These are phyloP conservation scores for Myotis pilosus DNA, from an alignment of 2,797 vertebrate genomes.

Conservation along the genomic window DNA sequence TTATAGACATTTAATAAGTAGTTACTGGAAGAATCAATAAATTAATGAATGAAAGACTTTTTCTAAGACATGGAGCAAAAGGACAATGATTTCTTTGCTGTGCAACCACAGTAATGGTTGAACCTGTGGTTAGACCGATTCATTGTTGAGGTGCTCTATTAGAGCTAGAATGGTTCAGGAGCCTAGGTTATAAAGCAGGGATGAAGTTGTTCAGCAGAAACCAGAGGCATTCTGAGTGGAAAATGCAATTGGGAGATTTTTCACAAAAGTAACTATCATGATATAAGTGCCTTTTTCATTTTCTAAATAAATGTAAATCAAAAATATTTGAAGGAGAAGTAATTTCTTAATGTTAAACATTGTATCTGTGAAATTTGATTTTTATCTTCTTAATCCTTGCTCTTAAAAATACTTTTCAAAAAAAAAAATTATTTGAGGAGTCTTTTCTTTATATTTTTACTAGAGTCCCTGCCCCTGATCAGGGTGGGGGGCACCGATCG, in stretches of 20 bases:
- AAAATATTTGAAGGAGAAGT: not conserved
- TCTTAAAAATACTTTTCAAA: not conserved
- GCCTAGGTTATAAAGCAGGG: not conserved
- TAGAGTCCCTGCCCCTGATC: no score
- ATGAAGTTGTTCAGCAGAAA: not conserved
- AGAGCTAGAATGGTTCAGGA: not conserved
- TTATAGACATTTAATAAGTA: not conserved
- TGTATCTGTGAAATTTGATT: not conserved
- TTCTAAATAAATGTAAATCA: not conserved
- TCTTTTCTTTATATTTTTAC: not conserved
- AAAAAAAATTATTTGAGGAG: not conserved
- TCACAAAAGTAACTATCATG: not conserved
- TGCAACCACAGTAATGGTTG: not conserved
- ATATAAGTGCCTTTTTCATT: not conserved
- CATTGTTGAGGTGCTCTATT: not conserved
- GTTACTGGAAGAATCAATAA: conserved; percentile 1
- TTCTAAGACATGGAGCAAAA: not conserved
- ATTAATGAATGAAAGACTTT: not conserved
- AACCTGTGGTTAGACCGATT: not conserved
- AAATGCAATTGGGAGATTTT: not conserved
- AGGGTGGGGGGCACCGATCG: no score
- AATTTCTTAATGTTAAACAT: not conserved
- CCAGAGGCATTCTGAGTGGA: not conserved
- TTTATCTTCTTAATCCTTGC: not conserved
- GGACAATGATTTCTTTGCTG: not conserved